Conservation (phyloP, 2,797 vertebrate genomes). For the Labroides dimidiatus region DNA sequence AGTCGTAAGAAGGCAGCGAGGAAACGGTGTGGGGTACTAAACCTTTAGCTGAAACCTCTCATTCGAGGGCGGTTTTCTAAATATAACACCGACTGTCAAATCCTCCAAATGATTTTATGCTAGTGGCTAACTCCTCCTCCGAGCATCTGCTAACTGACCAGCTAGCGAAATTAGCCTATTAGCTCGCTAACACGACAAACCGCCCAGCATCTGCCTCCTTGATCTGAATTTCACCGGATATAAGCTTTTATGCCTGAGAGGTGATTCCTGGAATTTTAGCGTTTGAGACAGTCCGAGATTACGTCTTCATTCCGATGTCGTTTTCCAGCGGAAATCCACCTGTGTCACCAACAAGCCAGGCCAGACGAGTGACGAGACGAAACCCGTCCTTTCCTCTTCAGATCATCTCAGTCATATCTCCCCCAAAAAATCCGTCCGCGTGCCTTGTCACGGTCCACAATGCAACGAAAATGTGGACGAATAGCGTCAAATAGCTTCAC, state of each 20-base stretch:
- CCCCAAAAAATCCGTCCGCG: constrained; percentile 11
- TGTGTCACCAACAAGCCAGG: constrained; percentile 73
- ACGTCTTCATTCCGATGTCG: constrained; percentile 41
- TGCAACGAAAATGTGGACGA: not conserved
- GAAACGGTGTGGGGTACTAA: not conserved
- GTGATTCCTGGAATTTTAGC: not conserved
- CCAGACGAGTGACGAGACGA: constrained; percentile 62
- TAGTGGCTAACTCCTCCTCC: constrained; percentile 64
- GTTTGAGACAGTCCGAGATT: constrained; percentile 6
- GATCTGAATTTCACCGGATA: not conserved
- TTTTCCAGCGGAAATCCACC: constrained; percentile 74
- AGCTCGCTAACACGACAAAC: constrained; percentile 63
- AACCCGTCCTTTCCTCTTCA: constrained; percentile 28
- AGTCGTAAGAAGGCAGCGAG: not conserved
- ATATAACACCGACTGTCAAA: not conserved
- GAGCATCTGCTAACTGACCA: constrained; percentile 71
- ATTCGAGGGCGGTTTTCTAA: not conserved
- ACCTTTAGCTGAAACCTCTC: not conserved
- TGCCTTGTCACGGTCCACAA: not conserved
- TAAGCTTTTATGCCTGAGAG: accelerated
- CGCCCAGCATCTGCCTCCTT: not conserved
- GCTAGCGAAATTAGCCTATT: constrained; percentile 80
- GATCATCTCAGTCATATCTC: constrained; percentile 6
- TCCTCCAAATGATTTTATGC: constrained; percentile 19
- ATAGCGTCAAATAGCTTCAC: constrained; percentile 17